phyloP scores from a whole-genome alignment of 2,797 vertebrate genomes.

The Esox lucius region DNA sequence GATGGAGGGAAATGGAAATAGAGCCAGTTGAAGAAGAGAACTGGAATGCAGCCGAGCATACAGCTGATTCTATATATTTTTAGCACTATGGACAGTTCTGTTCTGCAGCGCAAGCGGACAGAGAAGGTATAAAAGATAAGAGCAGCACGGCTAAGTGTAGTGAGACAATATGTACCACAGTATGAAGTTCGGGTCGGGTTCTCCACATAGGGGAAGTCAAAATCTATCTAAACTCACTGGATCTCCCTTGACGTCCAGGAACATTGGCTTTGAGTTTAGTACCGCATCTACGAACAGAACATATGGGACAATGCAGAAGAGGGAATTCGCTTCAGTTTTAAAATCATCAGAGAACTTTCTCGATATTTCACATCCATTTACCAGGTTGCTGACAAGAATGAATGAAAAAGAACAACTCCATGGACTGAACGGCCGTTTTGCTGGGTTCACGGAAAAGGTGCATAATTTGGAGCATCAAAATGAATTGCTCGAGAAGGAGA shows the following conservation, averaged over 20 bases:
- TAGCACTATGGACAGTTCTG: conserved; percentile 68
- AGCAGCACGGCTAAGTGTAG: conserved; percentile 20
- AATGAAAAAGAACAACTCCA: conserved; percentile 85
- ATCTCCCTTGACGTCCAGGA: conserved; percentile 8
- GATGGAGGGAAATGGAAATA: not conserved
- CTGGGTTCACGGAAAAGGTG: conserved; percentile 89
- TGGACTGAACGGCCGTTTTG: conserved; percentile 86
- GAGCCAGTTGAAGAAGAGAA: not conserved
- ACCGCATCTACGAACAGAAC: conserved; percentile 23
- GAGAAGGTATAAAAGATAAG: conserved; percentile 53
- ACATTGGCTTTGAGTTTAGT: conserved; percentile 1
- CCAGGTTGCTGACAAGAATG: conserved; percentile 30
- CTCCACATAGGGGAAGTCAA: conserved; percentile 30
- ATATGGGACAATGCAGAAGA: not conserved
- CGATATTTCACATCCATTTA: conserved; percentile 5
- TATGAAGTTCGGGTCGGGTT: conserved; percentile 54
- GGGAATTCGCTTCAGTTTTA: conserved; percentile 14
- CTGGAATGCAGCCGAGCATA: conserved; percentile 18
- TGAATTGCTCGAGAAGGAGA: conserved; percentile 81
- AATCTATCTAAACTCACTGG: conserved; percentile 15
- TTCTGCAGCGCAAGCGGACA: conserved; percentile 61
- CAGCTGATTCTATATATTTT: conserved; percentile 66
- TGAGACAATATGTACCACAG: conserved; percentile 23
- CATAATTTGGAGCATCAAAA: conserved; percentile 84
- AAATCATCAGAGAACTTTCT: conserved; percentile 27